Percentiles rank a stretch among this genome's conserved stretches.
Conservation (phyloP, 2,797 vertebrate genomes). For the Nyctibius grandis region DNA sequence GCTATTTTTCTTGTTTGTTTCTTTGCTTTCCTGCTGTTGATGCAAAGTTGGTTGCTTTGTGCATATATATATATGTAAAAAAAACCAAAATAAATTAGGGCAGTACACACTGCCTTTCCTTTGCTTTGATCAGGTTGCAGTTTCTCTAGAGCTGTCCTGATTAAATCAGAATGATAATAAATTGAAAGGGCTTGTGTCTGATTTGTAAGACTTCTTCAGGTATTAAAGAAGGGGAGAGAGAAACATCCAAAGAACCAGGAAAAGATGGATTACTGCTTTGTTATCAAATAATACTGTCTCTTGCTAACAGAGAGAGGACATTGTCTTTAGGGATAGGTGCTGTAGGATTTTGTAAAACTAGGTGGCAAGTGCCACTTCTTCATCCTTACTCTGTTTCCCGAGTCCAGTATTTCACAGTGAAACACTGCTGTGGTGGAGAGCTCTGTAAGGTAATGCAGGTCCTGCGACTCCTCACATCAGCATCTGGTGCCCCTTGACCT, state of each 20-base stretch:
- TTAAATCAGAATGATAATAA: conserved; percentile 33
- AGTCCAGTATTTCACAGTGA: background rate
- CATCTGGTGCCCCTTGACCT: background rate
- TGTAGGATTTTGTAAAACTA: background rate
- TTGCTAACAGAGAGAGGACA: background rate
- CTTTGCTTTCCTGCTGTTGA: background rate
- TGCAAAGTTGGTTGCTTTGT: background rate
- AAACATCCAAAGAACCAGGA: background rate
- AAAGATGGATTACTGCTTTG: background rate
- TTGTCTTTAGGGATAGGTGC: background rate
- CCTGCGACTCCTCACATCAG: background rate
- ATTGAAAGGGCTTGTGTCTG: conserved; percentile 1
- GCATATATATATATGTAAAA: background rate
- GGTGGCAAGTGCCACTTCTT: background rate
- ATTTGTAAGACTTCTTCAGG: background rate
- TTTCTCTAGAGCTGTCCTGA: conserved; percentile 21
- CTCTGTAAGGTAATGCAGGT: background rate
- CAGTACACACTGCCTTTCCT: background rate
- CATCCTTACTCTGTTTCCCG: background rate
- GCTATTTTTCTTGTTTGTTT: background rate
- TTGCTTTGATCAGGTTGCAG: conserved; percentile 36
- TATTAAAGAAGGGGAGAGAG: background rate
- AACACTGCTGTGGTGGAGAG: background rate
- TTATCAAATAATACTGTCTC: background rate
- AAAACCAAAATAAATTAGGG: background rate